phyloP scores from a whole-genome alignment of 2,888 invertebrate genomes.

The Marasmarcha lunaedactyla region DNA sequence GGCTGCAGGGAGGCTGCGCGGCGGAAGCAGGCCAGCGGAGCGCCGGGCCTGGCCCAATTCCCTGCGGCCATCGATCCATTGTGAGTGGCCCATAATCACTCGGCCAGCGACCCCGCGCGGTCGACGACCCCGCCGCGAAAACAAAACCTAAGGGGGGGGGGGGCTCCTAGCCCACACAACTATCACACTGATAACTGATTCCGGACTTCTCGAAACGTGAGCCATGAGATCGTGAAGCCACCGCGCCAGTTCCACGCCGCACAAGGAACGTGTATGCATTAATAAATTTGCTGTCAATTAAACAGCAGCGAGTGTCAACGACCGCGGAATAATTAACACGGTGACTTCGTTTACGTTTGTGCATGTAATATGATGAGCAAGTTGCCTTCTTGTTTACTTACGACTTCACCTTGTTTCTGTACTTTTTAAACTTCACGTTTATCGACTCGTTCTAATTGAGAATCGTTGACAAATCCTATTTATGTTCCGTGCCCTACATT shows the following conservation, averaged over 20 bases:
- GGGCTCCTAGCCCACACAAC: conserved; percentile 5
- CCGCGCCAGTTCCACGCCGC: neutral
- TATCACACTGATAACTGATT: conserved; percentile 1
- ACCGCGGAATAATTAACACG: conserved; percentile 50
- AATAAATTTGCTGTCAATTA: neutral
- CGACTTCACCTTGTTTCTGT: no score
- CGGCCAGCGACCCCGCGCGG: conserved; percentile 65
- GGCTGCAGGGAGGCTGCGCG: conserved; percentile 14
- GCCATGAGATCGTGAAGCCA: no score
- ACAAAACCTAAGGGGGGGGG: conserved; percentile 52
- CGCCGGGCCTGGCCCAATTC: conserved; percentile 55
- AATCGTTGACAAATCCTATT: no score
- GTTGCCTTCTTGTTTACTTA: conserved; percentile 8
- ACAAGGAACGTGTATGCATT: conserved; percentile 6
- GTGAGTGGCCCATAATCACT: conserved; percentile 71
- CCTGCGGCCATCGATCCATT: conserved; percentile 68
- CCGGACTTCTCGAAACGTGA: no score
- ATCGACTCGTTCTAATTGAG: no score
- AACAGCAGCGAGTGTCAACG: conserved; percentile 26
- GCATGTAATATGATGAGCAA: conserved; percentile 11
- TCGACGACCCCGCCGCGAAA: conserved; percentile 61
- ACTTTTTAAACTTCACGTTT: no score
- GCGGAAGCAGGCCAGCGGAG: conserved; percentile 17
- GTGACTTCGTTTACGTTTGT: conserved; percentile 33
- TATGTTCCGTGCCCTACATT: no score